Evolutionary conservation across 2,113 vertebrate species (phyloP).

Genomic region (Dolichallabes microphthalmus): DNA sequence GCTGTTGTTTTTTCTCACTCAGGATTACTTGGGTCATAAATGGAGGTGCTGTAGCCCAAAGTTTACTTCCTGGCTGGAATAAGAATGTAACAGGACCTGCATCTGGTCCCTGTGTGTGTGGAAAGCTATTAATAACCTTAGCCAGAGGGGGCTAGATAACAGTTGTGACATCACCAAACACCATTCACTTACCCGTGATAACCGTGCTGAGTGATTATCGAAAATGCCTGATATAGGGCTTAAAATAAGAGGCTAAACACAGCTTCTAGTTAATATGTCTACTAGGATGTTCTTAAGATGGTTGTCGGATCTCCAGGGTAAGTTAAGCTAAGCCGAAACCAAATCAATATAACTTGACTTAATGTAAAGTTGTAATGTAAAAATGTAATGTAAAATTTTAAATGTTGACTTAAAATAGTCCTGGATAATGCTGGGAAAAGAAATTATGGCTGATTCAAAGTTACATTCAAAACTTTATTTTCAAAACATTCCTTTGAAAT

Average conservation of each 20-base stretch:
- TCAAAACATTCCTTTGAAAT: too few relatives aligned
- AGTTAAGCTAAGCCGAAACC: neutral
- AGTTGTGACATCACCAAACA: slow-evolving; percentile 30
- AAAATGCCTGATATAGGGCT: neutral
- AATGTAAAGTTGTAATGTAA: neutral
- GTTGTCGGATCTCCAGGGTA: neutral
- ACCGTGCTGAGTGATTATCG: neutral
- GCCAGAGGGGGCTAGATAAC: slow-evolving; percentile 29
- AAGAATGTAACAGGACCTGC: slow-evolving; percentile 39
- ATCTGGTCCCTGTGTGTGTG: slow-evolving; percentile 39
- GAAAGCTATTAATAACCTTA: slow-evolving; percentile 51
- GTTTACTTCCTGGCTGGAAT: slow-evolving; percentile 34
- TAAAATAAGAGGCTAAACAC: slow-evolving; percentile 7
- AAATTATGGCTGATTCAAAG: neutral
- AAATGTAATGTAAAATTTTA: too few relatives aligned
- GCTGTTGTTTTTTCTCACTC: slow-evolving; percentile 8
- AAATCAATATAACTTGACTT: neutral
- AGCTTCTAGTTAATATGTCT: slow-evolving; percentile 3
- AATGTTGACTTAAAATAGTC: too few relatives aligned
- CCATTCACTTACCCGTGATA: slow-evolving; percentile 19
- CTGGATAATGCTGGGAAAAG: neutral
- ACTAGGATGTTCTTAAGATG: neutral
- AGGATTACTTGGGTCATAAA: slow-evolving; percentile 51
- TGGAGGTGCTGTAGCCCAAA: slow-evolving; percentile 39
- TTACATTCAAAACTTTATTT: neutral